Conservation (phyloP, 2,797 vertebrate genomes). For the Sylvilagus floridanus region DNA sequence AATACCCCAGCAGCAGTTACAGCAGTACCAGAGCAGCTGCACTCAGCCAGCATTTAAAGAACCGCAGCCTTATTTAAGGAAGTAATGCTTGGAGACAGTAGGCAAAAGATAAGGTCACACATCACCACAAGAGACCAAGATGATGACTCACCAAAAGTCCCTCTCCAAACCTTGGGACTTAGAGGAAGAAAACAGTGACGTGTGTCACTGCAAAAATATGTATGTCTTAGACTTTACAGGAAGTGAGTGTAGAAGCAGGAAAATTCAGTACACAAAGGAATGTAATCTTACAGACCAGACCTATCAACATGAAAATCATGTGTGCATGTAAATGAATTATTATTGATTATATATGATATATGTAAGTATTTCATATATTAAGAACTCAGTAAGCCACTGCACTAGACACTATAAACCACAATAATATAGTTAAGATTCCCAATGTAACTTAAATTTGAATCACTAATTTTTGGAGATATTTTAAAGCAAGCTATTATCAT, state of each 20-base stretch:
- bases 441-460: constrained; percentile 55
- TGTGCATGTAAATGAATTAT: constrained; percentile 2
- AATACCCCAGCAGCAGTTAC: not conserved
- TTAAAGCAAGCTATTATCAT: not conserved
- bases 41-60: constrained; percentile 34
- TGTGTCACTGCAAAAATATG: constrained; percentile 14
- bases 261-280: constrained; percentile 31
- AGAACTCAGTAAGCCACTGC: not conserved
- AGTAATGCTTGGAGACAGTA: constrained; percentile 16
- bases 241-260: constrained; percentile 28
- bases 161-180: constrained; percentile 25
- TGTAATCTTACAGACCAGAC: not conserved
- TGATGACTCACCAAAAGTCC: constrained; percentile 71
- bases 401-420: constrained; percentile 18
- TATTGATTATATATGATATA: not conserved
- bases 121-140: constrained; percentile 31
- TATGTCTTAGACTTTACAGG: not conserved
- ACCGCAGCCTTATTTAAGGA: constrained; percentile 61
- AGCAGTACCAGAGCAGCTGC: not conserved
- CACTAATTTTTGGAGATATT: constrained; percentile 32
- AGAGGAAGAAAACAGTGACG: constrained; percentile 57
- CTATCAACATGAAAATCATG: constrained; percentile 6
- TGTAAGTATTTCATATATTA: constrained; percentile 11
- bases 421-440: constrained; percentile 20
- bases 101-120: constrained; percentile 26